These are phyloP conservation scores for Myiotriccus ornatus DNA, from an alignment of 2,797 vertebrate genomes.

Conservation along the genomic window DNA sequence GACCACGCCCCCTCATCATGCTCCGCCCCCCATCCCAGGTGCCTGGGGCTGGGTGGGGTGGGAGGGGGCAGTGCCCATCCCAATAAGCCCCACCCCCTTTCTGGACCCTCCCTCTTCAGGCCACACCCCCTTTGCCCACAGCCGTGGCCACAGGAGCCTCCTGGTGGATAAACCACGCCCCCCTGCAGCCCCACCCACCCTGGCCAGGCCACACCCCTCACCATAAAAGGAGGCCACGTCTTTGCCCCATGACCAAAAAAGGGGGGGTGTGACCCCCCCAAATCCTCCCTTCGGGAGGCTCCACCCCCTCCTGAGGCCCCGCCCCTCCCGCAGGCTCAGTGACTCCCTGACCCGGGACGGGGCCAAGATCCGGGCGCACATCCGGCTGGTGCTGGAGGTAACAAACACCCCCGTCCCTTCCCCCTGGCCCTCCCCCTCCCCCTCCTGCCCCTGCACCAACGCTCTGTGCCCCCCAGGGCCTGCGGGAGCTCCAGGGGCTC, in stretches of 20 bases:
- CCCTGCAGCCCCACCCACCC: too few relatives aligned
- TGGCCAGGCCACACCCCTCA: background rate
- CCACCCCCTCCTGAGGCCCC: background rate
- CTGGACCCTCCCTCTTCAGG: too few relatives aligned
- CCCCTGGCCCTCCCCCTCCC: background rate
- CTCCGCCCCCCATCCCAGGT: too few relatives aligned
- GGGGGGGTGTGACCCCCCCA: too few relatives aligned
- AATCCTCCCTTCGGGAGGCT: background rate
- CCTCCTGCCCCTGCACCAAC: background rate
- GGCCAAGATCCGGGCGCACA: constrained; percentile 89
- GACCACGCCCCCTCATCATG: too few relatives aligned
- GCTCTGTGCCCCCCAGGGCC: constrained; percentile 73
- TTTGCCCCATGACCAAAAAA: too few relatives aligned
- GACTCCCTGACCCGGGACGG: constrained; percentile 85
- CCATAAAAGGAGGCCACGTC: background rate
- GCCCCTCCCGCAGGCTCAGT: constrained; percentile 73
- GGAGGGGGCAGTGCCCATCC: too few relatives aligned
- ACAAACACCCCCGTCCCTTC: background rate
- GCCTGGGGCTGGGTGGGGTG: too few relatives aligned
- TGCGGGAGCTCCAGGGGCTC: constrained; percentile 86
- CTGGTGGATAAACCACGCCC: too few relatives aligned
- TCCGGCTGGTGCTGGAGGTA: constrained; percentile 87
- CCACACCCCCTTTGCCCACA: too few relatives aligned
- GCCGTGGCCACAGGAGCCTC: too few relatives aligned
- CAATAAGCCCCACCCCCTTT: too few relatives aligned